These are phyloP conservation scores for Lagorchestes hirsutus DNA, from an alignment of 2,797 vertebrate species.

Conservation along the genomic window DNA sequence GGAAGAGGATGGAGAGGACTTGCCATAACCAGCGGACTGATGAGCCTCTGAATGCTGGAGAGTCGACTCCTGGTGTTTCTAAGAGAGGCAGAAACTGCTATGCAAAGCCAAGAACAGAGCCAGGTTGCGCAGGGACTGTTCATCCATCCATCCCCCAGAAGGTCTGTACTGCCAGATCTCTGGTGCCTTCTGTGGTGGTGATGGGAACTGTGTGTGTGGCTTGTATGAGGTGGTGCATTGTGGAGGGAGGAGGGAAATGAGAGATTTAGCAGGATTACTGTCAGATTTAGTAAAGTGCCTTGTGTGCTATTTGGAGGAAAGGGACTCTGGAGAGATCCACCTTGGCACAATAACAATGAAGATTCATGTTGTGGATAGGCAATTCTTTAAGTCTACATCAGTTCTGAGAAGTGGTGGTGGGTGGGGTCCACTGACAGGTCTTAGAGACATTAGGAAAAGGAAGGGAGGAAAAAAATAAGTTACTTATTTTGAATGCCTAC, in stretches of 20 bases:
- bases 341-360: not conserved
- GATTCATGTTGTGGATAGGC: not conserved
- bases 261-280: conserved; percentile 36
- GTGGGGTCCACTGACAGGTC: not conserved
- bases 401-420: too few relatives aligned
- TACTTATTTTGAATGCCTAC: not conserved
- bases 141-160: not conserved
- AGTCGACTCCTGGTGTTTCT: not conserved
- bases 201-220: not conserved
- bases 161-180: not conserved
- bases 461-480: not conserved
- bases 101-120: not conserved
- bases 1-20: not conserved
- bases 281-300: not conserved
- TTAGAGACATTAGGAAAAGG: not conserved
- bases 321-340: not conserved
- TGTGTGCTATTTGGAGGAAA: not conserved
- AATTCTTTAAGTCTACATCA: not conserved
- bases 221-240: not conserved
- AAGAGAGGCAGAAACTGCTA: not conserved
- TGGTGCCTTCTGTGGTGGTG: conserved; percentile 9
- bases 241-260: not conserved
- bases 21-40: not conserved
- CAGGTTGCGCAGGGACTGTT: not conserved
- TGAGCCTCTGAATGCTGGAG: not conserved